phyloP scores from a whole-genome alignment of 2,113 vertebrate genomes.

The Rhynchopsitta pachyrhyncha region DNA sequence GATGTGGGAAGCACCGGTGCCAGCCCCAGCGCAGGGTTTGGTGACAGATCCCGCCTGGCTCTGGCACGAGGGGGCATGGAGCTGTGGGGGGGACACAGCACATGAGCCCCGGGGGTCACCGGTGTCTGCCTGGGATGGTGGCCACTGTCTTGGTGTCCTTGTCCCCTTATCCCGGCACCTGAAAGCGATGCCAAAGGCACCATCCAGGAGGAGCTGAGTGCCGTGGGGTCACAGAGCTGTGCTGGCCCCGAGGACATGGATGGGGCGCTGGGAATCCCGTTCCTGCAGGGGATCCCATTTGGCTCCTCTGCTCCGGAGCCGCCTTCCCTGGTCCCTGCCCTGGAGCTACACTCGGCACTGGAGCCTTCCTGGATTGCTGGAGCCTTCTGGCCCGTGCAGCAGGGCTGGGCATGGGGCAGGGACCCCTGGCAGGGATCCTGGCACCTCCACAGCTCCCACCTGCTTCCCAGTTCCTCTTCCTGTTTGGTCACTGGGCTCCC shows the following conservation, averaged over 20 bases:
- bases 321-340: background rate
- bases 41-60: background rate
- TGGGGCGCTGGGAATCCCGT: background rate
- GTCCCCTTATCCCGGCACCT: fast-evolving
- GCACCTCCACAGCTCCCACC: background rate
- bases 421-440: background rate
- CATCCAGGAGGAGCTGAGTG: fast-evolving
- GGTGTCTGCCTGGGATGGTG: background rate
- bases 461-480: slow-evolving; percentile 16
- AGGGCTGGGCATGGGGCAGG: background rate
- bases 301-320: background rate
- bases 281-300: background rate
- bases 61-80: fast-evolving
- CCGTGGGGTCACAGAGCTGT: fast-evolving
- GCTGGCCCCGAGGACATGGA: fast-evolving
- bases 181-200: background rate
- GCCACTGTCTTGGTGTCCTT: fast-evolving
- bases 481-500: background rate
- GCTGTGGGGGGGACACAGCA: fast-evolving
- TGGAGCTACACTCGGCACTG: background rate
- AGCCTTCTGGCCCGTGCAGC: background rate
- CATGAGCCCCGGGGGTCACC: background rate
- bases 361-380: background rate
- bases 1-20: background rate
- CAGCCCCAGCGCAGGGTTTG: background rate